Base-by-base conservation (phyloP, 2,797 vertebrate species). In the Melanotaenia trifasciata region DNA sequence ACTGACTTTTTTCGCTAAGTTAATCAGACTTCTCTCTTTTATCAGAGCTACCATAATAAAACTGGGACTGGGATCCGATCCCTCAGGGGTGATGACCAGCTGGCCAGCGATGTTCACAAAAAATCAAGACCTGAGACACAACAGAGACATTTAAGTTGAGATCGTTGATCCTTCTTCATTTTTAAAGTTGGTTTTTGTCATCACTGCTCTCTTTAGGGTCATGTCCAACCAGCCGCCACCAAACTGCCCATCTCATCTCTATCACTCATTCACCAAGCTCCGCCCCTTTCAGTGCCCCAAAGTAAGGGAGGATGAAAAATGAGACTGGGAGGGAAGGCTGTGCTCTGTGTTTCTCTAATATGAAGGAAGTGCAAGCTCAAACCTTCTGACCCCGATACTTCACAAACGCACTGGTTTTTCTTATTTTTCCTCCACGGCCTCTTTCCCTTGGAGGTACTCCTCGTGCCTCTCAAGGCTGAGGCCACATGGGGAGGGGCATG, bases 191-290 rank as follows among this genome's bases (percentile, higher is more conserved):
- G 53, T 54, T 63, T 64, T 54, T n/a, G 36, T 7, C 47, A 13
- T 4, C 14, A 43, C 14, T 4, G 30, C 14, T 36, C 40, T 16
- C 60, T 64, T 54, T 30, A 16, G 8, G 9, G 28, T 18, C 45
- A 18, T 38, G 3, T 10, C 59, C 5, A 0, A n/a, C 20, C 30
- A 36, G 47, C 58, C 66, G 35, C 61, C 35, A 28, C 45, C 62
- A 14, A 60, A 67, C 74, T 68, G 56, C 43, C 60, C 22, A 1
- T 61, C 69, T 85, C 78, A 35, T 84, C 74, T 63, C 71, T 70
- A 75, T 61, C 72, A 77, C 58, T 84, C 30, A 83, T 85, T 88
- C 83, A 84, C 76, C 53, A 2, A 28, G 58, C 72, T 36, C 59
- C 73, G 4, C 84, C 67, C 77, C 53, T 33, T 11, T 16, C n/a